phyloP scores from a whole-genome alignment of 2,888 invertebrate species.

The Agrilus mali region DNA sequence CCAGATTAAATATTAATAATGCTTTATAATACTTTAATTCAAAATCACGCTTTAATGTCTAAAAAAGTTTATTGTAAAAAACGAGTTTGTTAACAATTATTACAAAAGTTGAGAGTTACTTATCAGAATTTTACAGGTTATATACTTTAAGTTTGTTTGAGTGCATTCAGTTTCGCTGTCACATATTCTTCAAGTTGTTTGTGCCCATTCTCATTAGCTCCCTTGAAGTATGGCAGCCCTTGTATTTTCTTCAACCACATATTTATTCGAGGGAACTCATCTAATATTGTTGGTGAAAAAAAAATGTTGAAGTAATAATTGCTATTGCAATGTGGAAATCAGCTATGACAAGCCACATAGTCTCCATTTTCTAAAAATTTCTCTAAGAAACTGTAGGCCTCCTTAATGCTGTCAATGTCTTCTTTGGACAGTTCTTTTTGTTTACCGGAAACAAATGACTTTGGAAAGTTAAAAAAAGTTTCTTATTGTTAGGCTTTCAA shows the following conservation, averaged over 20 bases:
- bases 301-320: slow-evolving; percentile 20
- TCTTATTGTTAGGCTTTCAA: too few species aligned
- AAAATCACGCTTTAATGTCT: too few species aligned
- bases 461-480: too few species aligned
- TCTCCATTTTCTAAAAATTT: slow-evolving; percentile 33
- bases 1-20: too few species aligned
- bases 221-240: slow-evolving; percentile 16
- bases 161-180: slow-evolving; percentile 20
- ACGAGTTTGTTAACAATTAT: too few species aligned
- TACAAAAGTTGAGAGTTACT: too few species aligned
- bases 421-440: slow-evolving; percentile 2
- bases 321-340: slow-evolving; percentile 35
- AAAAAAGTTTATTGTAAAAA: too few species aligned
- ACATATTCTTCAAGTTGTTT: too few species aligned
- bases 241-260: slow-evolving; percentile 24
- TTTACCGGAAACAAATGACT: slow-evolving; percentile 22
- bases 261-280: slow-evolving; percentile 13
- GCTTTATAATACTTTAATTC: too few species aligned
- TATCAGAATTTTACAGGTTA: too few species aligned
- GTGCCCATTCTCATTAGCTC: background rate
- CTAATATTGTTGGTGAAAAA: slow-evolving; percentile 13
- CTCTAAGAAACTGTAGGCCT: slow-evolving; percentile 37
- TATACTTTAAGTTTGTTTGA: too few species aligned
- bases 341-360: slow-evolving; percentile 42
- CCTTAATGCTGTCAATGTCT: slow-evolving; percentile 14